Conservation (phyloP, 2,113 vertebrate species). For the Panthera uncia region DNA sequence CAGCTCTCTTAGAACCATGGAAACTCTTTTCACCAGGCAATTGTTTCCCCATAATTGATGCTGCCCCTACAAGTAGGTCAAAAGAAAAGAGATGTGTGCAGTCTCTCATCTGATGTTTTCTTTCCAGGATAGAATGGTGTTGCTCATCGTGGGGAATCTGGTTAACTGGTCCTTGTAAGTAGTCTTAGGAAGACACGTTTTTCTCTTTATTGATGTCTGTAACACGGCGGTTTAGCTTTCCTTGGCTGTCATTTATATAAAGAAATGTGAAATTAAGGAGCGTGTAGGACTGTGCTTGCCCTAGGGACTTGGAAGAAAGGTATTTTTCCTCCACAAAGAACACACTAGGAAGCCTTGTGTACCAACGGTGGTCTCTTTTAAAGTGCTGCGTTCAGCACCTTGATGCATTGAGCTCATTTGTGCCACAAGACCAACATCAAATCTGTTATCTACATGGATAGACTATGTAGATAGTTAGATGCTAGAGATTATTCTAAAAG, state of each 20-base stretch:
- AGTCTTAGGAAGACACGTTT: background rate
- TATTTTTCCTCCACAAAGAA: background rate
- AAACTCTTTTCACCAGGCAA: background rate
- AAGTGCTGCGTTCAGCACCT: background rate
- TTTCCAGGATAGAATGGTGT: constrained; percentile 88
- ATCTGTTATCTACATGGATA: background rate
- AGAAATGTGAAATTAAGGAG: constrained; percentile 41
- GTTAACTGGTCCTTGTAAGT: constrained; percentile 92
- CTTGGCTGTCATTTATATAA: background rate
- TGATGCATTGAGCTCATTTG: background rate
- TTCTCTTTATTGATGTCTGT: background rate
- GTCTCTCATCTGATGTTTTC: background rate
- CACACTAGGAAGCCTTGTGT: background rate
- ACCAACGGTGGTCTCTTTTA: background rate
- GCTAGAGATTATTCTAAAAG: background rate
- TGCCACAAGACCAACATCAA: constrained; percentile 13
- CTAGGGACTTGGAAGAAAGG: background rate
- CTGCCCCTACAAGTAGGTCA: background rate
- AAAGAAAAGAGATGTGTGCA: background rate
- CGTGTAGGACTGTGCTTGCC: background rate
- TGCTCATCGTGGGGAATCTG: constrained; percentile 87
- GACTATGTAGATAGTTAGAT: background rate
- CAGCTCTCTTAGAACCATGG: background rate
- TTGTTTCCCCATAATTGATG: background rate
- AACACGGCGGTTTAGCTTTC: background rate